Evolutionary conservation across 2,113 vertebrate genomes (phyloP), one percentile per base, ranked within the genome.

Genomic region (Macrotis lagotis): DNA sequence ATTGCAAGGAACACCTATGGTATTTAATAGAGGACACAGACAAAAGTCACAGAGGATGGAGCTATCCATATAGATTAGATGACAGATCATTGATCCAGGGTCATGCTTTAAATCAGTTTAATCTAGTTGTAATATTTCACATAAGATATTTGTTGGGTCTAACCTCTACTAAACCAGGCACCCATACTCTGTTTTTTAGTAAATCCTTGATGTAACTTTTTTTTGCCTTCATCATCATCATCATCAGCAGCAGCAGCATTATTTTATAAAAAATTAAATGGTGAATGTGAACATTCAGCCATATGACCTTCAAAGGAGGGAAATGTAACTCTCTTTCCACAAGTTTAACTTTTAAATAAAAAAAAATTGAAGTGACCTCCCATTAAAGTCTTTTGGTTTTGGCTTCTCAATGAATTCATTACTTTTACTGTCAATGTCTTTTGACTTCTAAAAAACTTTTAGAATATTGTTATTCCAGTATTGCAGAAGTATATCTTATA

Each of bases 381-480:
- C 6, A 50, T 48, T 51, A 48, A 37, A 88, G 44, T 92, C 89
- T 96, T 44, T 83, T 83, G n/a, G 1, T 83, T 44, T 44, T 83
- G 66, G n/a, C 37, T 88, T 25, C 88, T 47, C 24, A 89, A 48
- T 92, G 3, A 92, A 44, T 51, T 50, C n/a, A 47, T 59, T 50
- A 50, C 83, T 74, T 51, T 25, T 6, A 31, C 2, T 91, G 47
- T 48, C 44, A 50, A 12, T 89, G 8, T 31, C 31, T 91, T 93
- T 74, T 92, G 89, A 92, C 94, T 96, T 48, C 92, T 93, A 25
- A 89, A 90, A n/a, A 89, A 90, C 25, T 16, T 44, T 31, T 51
- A 89, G 91, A 50, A 11, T 48, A 53, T 53, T 95, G 16, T 92
- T 89, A 94, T 51, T 66, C 83, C 26, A 92, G 37, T 44, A 55